Conservation (phyloP, 35 echinoderm and acorn worm genomes). For the Amphiura filiformis region DNA sequence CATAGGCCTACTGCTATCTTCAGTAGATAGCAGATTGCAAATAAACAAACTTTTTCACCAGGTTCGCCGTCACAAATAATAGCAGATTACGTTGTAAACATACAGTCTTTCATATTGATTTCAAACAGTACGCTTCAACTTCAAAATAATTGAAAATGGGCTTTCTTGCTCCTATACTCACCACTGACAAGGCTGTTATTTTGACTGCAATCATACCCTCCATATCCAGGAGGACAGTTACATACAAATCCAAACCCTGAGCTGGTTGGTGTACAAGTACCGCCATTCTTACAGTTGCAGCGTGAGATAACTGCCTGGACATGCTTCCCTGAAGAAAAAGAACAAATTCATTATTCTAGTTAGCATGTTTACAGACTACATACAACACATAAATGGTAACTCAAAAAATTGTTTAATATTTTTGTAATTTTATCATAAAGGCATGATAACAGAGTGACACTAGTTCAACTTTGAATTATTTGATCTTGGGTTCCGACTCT, state of each 20-base stretch:
- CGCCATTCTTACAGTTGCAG: slow-evolving; percentile 86
- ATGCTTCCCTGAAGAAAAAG: slow-evolving; percentile 47
- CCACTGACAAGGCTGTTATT: slow-evolving; percentile 69
- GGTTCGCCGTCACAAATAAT: too few species aligned
- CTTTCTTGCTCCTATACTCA: too few species aligned
- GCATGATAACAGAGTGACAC: neutral
- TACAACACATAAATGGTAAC: neutral
- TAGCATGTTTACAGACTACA: too few species aligned
- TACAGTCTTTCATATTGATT: too few species aligned
- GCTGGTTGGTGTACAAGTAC: slow-evolving; percentile 87
- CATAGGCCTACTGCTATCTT: too few species aligned
- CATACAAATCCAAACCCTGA: slow-evolving; percentile 90
- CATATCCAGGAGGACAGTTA: slow-evolving; percentile 70
- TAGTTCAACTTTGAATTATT: neutral
- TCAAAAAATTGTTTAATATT: neutral
- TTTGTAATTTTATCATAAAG: neutral
- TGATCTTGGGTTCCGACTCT: too few species aligned
- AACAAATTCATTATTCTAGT: too few species aligned
- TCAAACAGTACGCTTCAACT: too few species aligned
- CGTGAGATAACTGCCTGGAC: slow-evolving; percentile 57
- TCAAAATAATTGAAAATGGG: too few species aligned
- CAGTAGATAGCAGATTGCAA: too few species aligned
- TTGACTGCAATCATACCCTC: slow-evolving; percentile 75
- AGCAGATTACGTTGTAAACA: too few species aligned
- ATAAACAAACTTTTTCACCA: too few species aligned